Base-by-base conservation (phyloP, 2,888 invertebrate genomes). In the Ophion obscuratus region DNA sequence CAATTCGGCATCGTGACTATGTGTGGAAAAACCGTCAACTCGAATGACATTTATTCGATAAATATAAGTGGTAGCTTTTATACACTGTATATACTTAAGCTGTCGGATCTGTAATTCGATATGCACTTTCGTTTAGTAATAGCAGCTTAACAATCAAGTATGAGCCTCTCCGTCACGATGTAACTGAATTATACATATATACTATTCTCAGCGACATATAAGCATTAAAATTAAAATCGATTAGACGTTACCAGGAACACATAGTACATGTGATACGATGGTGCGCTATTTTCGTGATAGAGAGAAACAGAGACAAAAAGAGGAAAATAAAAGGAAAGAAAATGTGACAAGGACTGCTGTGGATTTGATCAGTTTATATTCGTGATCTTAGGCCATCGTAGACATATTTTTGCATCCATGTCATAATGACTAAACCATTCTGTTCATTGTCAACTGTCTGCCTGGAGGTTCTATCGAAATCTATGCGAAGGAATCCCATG, bases 381-480 rank as follows among this genome's bases (percentile, higher is more conserved):
- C 70, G 81, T 76, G 64, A 76, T 76, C 70, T 70, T 71, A 24
- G 70, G 53, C 62, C 76, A 53, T 67, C 14, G 76, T 24, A 77
- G 53, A 11, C 75, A 68, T 11, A 24, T 75, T 83, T 68, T 68
- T 40, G 53, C 61, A 66, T 14, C 31, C 47, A 20, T 5, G 47
- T 67, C 59, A 73, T 44, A 44, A 59, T 27, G 66, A 44, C 20
- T 24, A 74, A 27, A 74, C 53, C 44, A 24, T 44, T 31, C 59
- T 36, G 59, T n/a, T 73, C 14, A 24, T 47, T 53, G 1, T 24
- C 24, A 40, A 40, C 40, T 40, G 70, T 70, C 7, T 24, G 7
- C 24, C 11, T 5, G 40, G 9, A 47, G 14, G 0, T 10, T 27
- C 6, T 27, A 47, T 53, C 24, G 2, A 70, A 3, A 20, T 40